Conservation (phyloP, 2,888 invertebrate genomes). For the Melipona bicolor region DNA sequence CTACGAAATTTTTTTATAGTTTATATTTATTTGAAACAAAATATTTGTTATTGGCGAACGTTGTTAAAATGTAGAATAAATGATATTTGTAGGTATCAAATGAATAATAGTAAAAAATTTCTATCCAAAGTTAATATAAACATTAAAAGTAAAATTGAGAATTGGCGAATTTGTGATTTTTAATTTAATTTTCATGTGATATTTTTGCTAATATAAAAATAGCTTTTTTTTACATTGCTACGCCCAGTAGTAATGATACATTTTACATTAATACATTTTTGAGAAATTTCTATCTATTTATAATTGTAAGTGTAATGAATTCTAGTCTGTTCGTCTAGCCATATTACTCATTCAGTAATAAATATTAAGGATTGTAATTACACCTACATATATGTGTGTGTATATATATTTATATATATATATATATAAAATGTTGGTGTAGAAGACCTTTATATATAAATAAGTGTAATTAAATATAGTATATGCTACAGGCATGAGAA, state of each 20-base stretch:
- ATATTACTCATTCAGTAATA: slow-evolving; percentile 66
- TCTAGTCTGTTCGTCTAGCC: slow-evolving; percentile 73
- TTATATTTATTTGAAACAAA: slow-evolving; percentile 44
- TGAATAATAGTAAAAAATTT: slow-evolving; percentile 19
- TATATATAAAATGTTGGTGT: slow-evolving; percentile 49
- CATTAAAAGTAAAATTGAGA: slow-evolving; percentile 22
- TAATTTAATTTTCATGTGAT: neutral
- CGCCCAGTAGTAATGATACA: slow-evolving; percentile 12
- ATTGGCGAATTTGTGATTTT: slow-evolving; percentile 18
- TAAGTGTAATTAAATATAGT: slow-evolving; percentile 54
- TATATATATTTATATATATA: no score
- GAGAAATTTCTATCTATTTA: slow-evolving; percentile 30
- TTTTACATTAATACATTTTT: slow-evolving; percentile 5
- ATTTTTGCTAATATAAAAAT: slow-evolving; percentile 7
- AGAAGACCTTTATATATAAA: slow-evolving; percentile 68
- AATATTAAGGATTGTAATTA: slow-evolving; percentile 60
- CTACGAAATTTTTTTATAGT: slow-evolving; percentile 8
- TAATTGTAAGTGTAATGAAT: slow-evolving; percentile 58
- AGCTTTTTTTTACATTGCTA: slow-evolving; percentile 9
- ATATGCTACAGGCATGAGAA: slow-evolving; percentile 46
- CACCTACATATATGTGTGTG: slow-evolving; percentile 28
- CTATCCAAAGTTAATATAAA: slow-evolving; percentile 1
- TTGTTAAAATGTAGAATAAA: slow-evolving; percentile 50
- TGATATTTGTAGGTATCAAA: slow-evolving; percentile 35
- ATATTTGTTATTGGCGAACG: slow-evolving; percentile 21